Conservation (phyloP, 1,140 invertebrate genomes). For the Aphis gossypii region DNA sequence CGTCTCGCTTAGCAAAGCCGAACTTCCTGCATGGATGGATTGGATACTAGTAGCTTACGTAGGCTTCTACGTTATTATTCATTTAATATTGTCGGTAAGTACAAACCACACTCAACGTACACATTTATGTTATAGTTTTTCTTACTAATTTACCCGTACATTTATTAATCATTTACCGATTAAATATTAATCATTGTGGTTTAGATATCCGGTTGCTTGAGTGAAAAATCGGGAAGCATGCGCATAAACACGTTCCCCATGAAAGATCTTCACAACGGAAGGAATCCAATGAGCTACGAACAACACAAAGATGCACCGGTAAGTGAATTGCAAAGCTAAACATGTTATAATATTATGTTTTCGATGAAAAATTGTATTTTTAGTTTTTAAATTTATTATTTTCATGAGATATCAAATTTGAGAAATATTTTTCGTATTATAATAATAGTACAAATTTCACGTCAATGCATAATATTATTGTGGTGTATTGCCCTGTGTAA, state of each 20-base stretch:
- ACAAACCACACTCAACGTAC: too few species aligned
- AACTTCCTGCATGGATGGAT: conserved; percentile 83
- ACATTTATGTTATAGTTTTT: not conserved
- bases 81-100: conserved; percentile 88
- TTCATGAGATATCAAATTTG: too few species aligned
- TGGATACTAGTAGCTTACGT: conserved; percentile 89
- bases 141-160: not conserved
- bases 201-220: conserved; percentile 76
- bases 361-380: too few species aligned
- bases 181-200: conserved; percentile 56
- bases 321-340: conserved; percentile 62
- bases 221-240: conserved; percentile 74
- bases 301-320: conserved; percentile 78
- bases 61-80: conserved; percentile 85
- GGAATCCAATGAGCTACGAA: conserved; percentile 70
- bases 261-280: conserved; percentile 76
- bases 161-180: not conserved
- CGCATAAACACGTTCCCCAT: conserved; percentile 82
- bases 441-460: too few species aligned
- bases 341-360: too few species aligned
- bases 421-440: too few species aligned
- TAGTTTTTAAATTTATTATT: too few species aligned
- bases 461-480: not conserved
- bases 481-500: not conserved
- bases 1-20: conserved; percentile 81